phyloP scores from a whole-genome alignment of 2,888 invertebrate species.

The Calliscelio sp. region DNA sequence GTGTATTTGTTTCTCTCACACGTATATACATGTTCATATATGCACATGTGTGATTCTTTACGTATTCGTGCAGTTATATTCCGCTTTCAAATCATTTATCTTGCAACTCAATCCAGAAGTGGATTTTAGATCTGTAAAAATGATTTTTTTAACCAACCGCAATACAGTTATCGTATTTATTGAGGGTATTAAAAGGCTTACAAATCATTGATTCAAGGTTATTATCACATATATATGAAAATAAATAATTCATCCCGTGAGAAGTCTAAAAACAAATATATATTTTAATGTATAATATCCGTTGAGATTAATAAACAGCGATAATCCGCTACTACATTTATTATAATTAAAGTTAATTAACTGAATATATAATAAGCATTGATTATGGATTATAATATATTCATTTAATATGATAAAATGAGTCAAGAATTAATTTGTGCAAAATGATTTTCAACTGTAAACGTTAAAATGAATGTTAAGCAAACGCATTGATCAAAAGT shows the following conservation, averaged over 20 bases:
- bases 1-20: slow-evolving; percentile 35
- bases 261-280: neutral
- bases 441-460: too few relatives aligned
- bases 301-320: too few relatives aligned
- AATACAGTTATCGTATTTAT: slow-evolving; percentile 16
- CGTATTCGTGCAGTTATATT: slow-evolving; percentile 52
- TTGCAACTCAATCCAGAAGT: slow-evolving; percentile 67
- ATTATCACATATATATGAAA: neutral
- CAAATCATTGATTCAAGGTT: neutral
- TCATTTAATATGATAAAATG: too few relatives aligned
- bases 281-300: neutral
- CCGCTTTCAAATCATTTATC: slow-evolving; percentile 80
- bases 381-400: too few relatives aligned
- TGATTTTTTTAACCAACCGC: slow-evolving; percentile 21
- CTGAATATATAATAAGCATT: too few relatives aligned
- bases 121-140: slow-evolving; percentile 23
- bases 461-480: too few relatives aligned
- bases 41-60: slow-evolving; percentile 18
- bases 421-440: too few relatives aligned
- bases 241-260: neutral
- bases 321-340: too few relatives aligned
- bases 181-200: neutral
- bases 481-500: slow-evolving; percentile 1
- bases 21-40: slow-evolving; percentile 34
- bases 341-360: too few relatives aligned